Evolutionary conservation across 64 coral and sea anemone genomes (phyloP).

Genomic region (Dendronephthya gigantea): DNA sequence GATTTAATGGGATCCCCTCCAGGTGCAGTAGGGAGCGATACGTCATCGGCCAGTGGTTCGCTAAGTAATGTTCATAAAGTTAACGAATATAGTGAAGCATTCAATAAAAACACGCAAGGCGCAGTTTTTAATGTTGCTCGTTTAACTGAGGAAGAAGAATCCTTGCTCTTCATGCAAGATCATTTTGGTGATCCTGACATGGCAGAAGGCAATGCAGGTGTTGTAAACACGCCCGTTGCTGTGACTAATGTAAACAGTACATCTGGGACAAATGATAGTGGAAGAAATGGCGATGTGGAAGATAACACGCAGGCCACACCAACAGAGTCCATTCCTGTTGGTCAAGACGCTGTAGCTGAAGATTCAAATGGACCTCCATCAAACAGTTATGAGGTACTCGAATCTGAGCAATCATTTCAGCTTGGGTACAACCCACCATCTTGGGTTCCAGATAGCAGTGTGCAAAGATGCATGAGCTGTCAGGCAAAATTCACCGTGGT

Average conservation of each 20-base stretch:
- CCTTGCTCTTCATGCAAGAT: not conserved
- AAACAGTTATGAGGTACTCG: not conserved
- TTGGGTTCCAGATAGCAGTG: slow-evolving; percentile 75
- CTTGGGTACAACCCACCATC: slow-evolving; percentile 68
- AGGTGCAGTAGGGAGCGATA: not conserved
- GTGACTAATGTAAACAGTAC: not conserved
- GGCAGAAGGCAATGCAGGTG: not conserved
- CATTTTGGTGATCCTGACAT: not conserved
- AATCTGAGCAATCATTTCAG: slow-evolving; percentile 28
- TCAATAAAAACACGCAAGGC: not conserved
- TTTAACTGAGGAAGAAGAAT: not conserved
- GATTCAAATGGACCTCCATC: not conserved
- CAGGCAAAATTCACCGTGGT: slow-evolving; percentile 63
- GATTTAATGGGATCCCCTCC: not conserved
- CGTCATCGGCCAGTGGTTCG: not conserved
- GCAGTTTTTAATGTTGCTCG: not conserved
- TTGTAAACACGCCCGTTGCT: not conserved
- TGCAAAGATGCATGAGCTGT: slow-evolving; percentile 77
- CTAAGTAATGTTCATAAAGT: not conserved
- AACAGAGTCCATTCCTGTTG: not conserved
- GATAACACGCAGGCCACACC: not conserved
- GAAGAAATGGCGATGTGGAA: not conserved
- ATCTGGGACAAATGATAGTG: not conserved
- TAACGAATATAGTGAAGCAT: not conserved
- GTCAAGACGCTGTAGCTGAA: not conserved